Conservation (phyloP, 2,888 invertebrate species). For the Agrilus cyanescens region DNA sequence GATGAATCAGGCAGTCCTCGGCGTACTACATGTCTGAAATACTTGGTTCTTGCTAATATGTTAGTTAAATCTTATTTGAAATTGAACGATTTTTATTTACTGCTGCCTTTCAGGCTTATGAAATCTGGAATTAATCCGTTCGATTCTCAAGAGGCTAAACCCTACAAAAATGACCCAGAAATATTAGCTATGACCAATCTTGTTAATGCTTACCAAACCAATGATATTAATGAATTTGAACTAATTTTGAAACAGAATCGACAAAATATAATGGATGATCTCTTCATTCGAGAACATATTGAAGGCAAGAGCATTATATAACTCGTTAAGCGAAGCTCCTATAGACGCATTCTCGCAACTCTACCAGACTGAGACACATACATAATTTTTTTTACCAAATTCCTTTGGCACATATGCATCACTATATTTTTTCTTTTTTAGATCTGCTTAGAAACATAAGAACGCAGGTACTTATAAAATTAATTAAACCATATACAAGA, state of each 20-base stretch:
- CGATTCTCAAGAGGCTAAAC: constrained; percentile 99
- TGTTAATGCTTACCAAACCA: constrained; percentile 93
- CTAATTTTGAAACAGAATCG: constrained; percentile 87
- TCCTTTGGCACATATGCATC: constrained; percentile 1
- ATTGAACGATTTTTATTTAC: constrained; percentile 1
- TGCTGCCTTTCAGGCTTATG: constrained; percentile 64
- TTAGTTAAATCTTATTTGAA: constrained; percentile 39
- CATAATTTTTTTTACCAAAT: background rate
- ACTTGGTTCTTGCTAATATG: constrained; percentile 97
- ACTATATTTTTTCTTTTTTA: constrained; percentile 19
- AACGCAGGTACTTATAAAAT: constrained; percentile 91
- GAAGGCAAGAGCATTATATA: constrained; percentile 47
- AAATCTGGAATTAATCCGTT: constrained; percentile 99
- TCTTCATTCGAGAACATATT: constrained; percentile 97
- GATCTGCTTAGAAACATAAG: constrained; percentile 91
- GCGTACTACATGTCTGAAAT: constrained; percentile 94
- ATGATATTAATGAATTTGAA: constrained; percentile 97
- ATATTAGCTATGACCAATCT: constrained; percentile 98
- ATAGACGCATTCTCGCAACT: too few species aligned
- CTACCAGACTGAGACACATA: too few species aligned
- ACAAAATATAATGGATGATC: constrained; percentile 97
- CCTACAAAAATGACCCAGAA: constrained; percentile 98
- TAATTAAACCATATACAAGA: constrained; percentile 95
- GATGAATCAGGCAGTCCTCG: constrained; percentile 97
- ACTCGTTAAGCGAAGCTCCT: too few species aligned